Base-by-base conservation (phyloP, 2,888 invertebrate genomes). In the Cataglyphis rosenhaueri region DNA sequence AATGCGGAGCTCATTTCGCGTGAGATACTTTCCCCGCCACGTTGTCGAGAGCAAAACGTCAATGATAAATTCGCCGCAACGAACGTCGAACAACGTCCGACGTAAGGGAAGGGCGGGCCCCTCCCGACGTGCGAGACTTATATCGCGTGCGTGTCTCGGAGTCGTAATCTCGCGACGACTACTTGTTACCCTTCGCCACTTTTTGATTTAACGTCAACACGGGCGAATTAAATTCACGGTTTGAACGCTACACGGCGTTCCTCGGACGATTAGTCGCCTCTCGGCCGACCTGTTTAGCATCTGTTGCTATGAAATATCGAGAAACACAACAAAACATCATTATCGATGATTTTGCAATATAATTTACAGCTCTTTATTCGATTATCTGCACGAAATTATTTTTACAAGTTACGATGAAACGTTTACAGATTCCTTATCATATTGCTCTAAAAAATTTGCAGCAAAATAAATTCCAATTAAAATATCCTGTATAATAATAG, bases 161-260 rank as follows among this genome's bases (percentile, higher is more conserved):
- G 94, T 92, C 93, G 94, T 94, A 94, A 94, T 91, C 92, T 88
- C 87, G 88, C 89, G 92, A 92, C 91, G 91, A 92, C 93, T 92
- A 92, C 94, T 94, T 94, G 94, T 94, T 94, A 92, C 93, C 93
- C 92, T 92, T 93, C 93, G 91, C 91, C 91, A 88, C 90, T 84
- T 89, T 92, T 91, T 94, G 93, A 94, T 94, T 94, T 94, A 94
- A 92, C 92, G 91, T 92, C 92, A 92, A 85, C 91, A 87, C 90
- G 90, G 92, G 91, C 92, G 93, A 93, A 93, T 93, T 91, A 92
- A 93, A 91, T 87, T 89, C 89, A 84, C 89, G 86, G 83, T 88
- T 86, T 84, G 83, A 88, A 85, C 78, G 78, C 66, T 83, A 84
- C 82, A 78, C 32, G 76, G 41, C 59, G 57, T 25, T 71, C 73